These are phyloP conservation scores for Epizoanthus scotinus DNA, from an alignment of 92 coral and sea anemone species.

Conservation along the genomic window DNA sequence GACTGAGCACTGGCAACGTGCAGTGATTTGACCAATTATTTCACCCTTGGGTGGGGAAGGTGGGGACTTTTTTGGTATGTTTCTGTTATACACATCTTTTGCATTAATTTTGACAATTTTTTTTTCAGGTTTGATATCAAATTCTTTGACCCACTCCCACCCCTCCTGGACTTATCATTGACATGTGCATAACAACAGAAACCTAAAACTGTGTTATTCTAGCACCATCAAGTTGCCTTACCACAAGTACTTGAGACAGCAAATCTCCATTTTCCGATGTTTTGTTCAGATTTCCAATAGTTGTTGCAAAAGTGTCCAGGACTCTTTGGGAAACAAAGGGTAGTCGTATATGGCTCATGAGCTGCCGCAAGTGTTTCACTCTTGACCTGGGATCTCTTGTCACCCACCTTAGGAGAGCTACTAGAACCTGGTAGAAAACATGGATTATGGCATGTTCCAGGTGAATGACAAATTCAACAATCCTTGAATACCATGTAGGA, in stretches of 20 bases:
- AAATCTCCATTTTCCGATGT: constrained; percentile 47
- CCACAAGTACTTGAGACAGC: constrained; percentile 45
- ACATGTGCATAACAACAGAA: background rate
- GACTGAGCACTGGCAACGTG: too few relatives aligned
- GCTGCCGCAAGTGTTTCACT: constrained; percentile 50
- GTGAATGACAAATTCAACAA: too few relatives aligned
- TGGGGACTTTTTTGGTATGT: too few relatives aligned
- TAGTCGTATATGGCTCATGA: constrained; percentile 65
- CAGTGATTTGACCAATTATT: too few relatives aligned
- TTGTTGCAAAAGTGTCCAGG: constrained; percentile 56
- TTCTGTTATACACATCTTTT: too few relatives aligned
- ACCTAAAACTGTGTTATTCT: background rate
- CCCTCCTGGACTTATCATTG: too few relatives aligned
- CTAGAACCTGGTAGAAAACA: constrained; percentile 60
- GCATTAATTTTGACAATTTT: too few relatives aligned
- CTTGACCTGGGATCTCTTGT: constrained; percentile 54
- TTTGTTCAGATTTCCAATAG: constrained; percentile 46
- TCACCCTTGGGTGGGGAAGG: too few relatives aligned
- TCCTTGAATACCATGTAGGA: too few relatives aligned
- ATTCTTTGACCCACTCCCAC: too few relatives aligned
- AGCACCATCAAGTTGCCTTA: constrained; percentile 14
- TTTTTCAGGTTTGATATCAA: too few relatives aligned
- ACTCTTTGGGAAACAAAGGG: constrained; percentile 74
- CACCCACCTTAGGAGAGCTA: constrained; percentile 75
- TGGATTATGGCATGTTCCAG: background rate